Base-by-base conservation (phyloP, 2,113 vertebrate species). In the Nycticebus coucang region DNA sequence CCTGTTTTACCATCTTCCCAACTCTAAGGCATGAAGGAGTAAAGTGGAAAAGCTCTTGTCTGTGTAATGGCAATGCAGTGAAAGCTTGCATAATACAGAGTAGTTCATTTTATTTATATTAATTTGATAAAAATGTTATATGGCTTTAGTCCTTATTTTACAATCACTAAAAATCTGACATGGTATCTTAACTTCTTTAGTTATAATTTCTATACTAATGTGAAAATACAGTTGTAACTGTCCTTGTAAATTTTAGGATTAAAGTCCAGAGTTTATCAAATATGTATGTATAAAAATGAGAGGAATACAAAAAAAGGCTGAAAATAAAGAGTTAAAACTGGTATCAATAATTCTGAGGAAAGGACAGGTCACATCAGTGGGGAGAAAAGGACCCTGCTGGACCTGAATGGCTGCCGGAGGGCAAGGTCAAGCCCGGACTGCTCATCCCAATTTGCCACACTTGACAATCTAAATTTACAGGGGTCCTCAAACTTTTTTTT, bases 351-450 rank as follows among this genome's bases (percentile, higher is more conserved):
- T 41, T 22, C 28, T 45, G 53, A 91, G 81, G 69, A 50, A 55
- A 68, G 1, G 0, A n/a, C 0, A 5, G 33, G 28, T n/a, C 35
- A 68, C 13, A 66, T 79, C 74, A 30, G 64, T 3, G 3, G 30
- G 64, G 10, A 64, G 18, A 26, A 26, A n/a, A 60, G 37, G 28
- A 59, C 28, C 4, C 19, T 19, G 14, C 11, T 1, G 6, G 18
- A 33, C 7, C 35, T 14, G 4, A 50, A 45, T 0, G 15, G 18
- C 8, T 3, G 14, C 19, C 0, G 5, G 41, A 10, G 45, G 41
- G 15, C 0, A 18, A 41, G 45, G 10, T 8, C 5, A 4, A 17
- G 26, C 28, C 24, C 4, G 1, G 12, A 15, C 14, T 4, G 2
- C 33, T 14, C 81, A 57, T 24, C 30, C 69, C 33, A 74, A 1